phyloP scores from a whole-genome alignment of 2,888 invertebrate genomes.

The Unio pictorum region DNA sequence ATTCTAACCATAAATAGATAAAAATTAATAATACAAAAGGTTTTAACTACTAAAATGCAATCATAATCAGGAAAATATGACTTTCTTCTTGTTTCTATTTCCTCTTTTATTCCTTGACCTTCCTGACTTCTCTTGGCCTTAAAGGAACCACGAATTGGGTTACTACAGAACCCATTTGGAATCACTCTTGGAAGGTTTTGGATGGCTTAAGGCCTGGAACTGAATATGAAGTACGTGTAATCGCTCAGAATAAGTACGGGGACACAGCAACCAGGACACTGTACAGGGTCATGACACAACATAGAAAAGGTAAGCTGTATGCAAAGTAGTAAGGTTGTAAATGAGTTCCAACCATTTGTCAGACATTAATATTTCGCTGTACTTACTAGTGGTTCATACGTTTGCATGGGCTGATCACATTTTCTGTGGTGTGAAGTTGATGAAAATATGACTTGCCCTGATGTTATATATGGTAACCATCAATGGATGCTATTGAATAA shows the following conservation, averaged over 20 bases:
- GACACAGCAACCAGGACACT: conserved; percentile 51
- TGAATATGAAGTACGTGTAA: conserved; percentile 53
- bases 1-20: too few relatives aligned
- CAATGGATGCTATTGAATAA: too few relatives aligned
- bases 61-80: background rate
- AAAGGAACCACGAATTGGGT: conserved; percentile 50
- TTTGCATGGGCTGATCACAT: too few relatives aligned
- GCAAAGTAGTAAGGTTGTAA: too few relatives aligned
- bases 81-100: conserved; percentile 14
- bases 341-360: too few relatives aligned
- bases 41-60: background rate
- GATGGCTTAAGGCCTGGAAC: conserved; percentile 45
- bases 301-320: conserved; percentile 25
- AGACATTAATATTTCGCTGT: too few relatives aligned
- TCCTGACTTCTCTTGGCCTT: conserved; percentile 5
- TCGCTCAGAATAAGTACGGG: conserved; percentile 54
- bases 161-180: conserved; percentile 43
- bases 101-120: conserved; percentile 7
- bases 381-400: too few relatives aligned
- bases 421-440: too few relatives aligned
- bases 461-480: too few relatives aligned
- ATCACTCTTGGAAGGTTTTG: conserved; percentile 51
- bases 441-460: too few relatives aligned
- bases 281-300: conserved; percentile 40
- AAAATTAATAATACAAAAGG: too few relatives aligned